Evolutionary conservation across 2,113 vertebrate genomes (phyloP), one percentile per base, ranked within the genome.

Genomic region (Guaruba guarouba): DNA sequence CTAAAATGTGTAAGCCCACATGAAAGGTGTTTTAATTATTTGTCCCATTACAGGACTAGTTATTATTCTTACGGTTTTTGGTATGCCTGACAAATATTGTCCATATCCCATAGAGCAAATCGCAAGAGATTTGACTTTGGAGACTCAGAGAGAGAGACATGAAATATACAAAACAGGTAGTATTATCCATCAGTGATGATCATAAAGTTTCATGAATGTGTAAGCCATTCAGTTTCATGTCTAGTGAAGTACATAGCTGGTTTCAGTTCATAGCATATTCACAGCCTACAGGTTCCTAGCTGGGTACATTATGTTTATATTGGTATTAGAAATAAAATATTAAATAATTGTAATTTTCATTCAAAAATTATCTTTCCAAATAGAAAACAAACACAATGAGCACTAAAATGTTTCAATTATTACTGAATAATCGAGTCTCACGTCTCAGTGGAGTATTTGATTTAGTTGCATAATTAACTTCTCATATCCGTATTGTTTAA

Each of bases 401-500:
- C 46, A 55, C 7, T 51, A 62, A 64, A 48, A 77, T 2, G 2
- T 77, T 95, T 93, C 35, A 76, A 2, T 90, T 77, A 33, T 70
- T 86, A 77, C 44, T 73, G 41, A 93, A 76, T 91, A 93, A 94
- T 84, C 77, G 71, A 90, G 49, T 90, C 22, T 77, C 63, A 82
- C 19, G 46, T 69, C 71, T 86, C 75, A 31, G 31, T 37, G 52
- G 74, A 75, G 20, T 28, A 82, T 28, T 88, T 66, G 57, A 80
- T 88, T 88, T 92, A 83, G 86, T 92, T 95, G 46, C n/a, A 55
- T 81, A 88, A 94, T 90, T 88, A 92, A 77, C 29, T 92, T 95
- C 31, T 81, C 31, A 49, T 86, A 74, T 11, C n/a, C 2, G 3
- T 86, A 77, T 46, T 82, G 41, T 76, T 94, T 81, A 81, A 77